Evolutionary conservation across 1,140 invertebrate species (phyloP), one percentile per base, ranked within the genome.

Genomic region (Holotrichia oblita): DNA sequence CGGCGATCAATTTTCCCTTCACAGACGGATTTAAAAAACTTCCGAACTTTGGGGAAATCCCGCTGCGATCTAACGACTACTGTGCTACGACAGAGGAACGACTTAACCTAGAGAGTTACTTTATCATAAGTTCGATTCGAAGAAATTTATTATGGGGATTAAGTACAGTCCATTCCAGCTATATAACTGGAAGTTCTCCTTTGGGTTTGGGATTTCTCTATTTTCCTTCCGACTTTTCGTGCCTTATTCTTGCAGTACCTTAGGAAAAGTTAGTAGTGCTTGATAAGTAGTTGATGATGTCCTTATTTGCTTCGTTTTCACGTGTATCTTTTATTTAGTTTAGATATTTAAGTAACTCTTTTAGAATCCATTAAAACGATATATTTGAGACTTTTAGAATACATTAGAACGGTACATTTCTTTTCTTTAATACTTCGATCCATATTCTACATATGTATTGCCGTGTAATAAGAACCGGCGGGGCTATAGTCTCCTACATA

Each of bases 81-180:
- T 7, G 14, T 55, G n/a, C 48, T 14, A 55, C 48, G 14, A 17
- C 48, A 55, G 48, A 55, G n/a, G 48, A 55, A 17, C 48, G 48
- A 34, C 48, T 14, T 55, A 55, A 55, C 48, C 17, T 55, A 14
- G 14, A 17, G 17, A 55, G 48, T 55, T 55, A 55, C 48, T 55
- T 55, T 55, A 55, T 55, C 48, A 55, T 55, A 55, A 55, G 48
- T 55, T 55, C 48, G 48, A 55, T 55, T 55, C 48, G 48, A 17
- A 55, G 48, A 55, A 55, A 55, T 55, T 55, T 55, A 55, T 55
- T 55, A 55, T 55, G n/a, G 6, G 48, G 48, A 55, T 55, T 55
- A 55, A 55, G 17, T 55, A 55, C 48, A 55, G 48, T 55, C 48
- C 48, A 20, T 14, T 20, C 48, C 14, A 55, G 17, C 48, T 55